These are phyloP conservation scores for Vanessa cardui DNA, from an alignment of 2,888 invertebrate genomes.

Conservation along the genomic window DNA sequence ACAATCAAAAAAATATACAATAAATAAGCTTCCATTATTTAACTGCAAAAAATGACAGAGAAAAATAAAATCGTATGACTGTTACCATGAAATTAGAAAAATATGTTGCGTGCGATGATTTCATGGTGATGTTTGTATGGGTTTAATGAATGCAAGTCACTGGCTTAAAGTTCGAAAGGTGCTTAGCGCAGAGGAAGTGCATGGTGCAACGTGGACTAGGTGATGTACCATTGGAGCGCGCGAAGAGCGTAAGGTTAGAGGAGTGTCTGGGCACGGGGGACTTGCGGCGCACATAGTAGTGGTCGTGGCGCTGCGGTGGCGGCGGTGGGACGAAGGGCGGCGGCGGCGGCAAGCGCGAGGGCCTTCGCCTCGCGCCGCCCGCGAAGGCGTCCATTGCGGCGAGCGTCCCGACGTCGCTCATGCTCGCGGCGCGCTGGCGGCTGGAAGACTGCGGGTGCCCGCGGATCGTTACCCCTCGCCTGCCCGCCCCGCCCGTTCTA, in stretches of 20 bases:
- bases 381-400: constrained; percentile 81
- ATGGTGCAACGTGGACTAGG: constrained; percentile 47
- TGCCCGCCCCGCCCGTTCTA: constrained; percentile 65
- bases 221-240: constrained; percentile 72
- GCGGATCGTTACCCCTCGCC: constrained; percentile 55
- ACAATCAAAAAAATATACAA: neutral
- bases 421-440: constrained; percentile 79
- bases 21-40: neutral
- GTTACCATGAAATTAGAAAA: constrained; percentile 10
- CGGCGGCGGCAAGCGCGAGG: constrained; percentile 76
- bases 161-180: constrained; percentile 59
- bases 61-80: neutral
- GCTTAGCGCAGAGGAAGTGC: constrained; percentile 32
- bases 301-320: constrained; percentile 76
- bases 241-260: constrained; percentile 74
- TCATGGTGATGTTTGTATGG: constrained; percentile 44
- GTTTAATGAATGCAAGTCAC: constrained; percentile 10
- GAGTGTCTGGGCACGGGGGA: constrained; percentile 74
- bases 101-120: constrained; percentile 44
- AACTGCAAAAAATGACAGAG: neutral
- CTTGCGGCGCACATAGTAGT: constrained; percentile 80
- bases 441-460: constrained; percentile 75
- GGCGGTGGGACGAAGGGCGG: constrained; percentile 78
- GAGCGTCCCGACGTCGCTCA: constrained; percentile 82
- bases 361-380: constrained; percentile 78